Conservation (phyloP, 2,888 invertebrate species). For the Sphaerophoria taeniata region DNA sequence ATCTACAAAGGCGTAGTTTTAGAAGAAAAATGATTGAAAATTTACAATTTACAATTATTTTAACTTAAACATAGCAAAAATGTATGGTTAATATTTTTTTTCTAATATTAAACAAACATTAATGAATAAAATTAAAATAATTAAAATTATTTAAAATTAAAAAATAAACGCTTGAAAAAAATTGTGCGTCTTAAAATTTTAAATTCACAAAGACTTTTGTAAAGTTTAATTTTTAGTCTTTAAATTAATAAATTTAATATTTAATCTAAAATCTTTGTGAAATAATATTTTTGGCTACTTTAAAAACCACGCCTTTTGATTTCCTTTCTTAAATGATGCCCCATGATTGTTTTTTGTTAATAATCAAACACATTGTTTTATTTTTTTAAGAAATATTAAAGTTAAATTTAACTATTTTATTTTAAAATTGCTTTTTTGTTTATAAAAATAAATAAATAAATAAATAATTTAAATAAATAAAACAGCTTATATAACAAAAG, state of each 20-base stretch:
- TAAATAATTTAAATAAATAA: conserved; percentile 66
- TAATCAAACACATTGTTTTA: conserved; percentile 75
- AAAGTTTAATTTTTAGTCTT: neutral
- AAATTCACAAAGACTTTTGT: conserved; percentile 16
- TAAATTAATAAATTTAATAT: neutral
- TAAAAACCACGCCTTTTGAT: conserved; percentile 72
- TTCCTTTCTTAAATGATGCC: conserved; percentile 37
- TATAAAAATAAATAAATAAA: conserved; percentile 60
- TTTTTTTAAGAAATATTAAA: conserved; percentile 73
- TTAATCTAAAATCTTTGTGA: conserved; percentile 19
- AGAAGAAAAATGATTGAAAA: conserved; percentile 29
- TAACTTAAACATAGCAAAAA: conserved; percentile 31
- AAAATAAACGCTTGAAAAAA: conserved; percentile 68
- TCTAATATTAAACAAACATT: conserved; percentile 37
- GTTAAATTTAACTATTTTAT: conserved; percentile 71
- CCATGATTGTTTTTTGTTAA: conserved; percentile 32
- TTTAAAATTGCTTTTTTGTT: conserved; percentile 48
- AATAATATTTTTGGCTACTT: neutral
- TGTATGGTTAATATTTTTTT: conserved; percentile 29
- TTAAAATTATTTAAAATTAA: conserved; percentile 30
- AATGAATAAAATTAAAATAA: conserved; percentile 36
- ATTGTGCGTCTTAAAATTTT: conserved; percentile 19
- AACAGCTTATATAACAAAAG: conserved; percentile 73
- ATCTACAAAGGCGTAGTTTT: conserved; percentile 71
- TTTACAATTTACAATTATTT: conserved; percentile 47